phyloP scores from a whole-genome alignment of 2,888 invertebrate genomes.

The Callosobruchus maculatus region DNA sequence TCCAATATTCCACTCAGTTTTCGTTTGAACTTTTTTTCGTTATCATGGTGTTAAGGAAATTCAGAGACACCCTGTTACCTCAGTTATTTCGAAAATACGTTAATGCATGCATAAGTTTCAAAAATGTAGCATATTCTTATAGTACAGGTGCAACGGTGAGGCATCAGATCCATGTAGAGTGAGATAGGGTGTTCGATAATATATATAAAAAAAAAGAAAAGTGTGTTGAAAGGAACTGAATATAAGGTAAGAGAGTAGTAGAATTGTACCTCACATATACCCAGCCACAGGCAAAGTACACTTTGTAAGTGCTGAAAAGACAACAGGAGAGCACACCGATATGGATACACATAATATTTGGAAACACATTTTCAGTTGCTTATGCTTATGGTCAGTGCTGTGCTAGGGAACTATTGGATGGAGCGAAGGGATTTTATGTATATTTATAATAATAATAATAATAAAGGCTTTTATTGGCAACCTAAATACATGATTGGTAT shows the following conservation, averaged over 20 bases:
- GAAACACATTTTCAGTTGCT: slow-evolving; percentile 6
- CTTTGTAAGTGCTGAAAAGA: slow-evolving; percentile 73
- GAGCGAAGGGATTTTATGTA: too few species aligned
- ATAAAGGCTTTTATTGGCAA: too few species aligned
- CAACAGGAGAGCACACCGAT: slow-evolving; percentile 35
- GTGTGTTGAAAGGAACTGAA: neutral
- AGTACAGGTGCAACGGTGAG: neutral
- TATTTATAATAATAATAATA: too few species aligned
- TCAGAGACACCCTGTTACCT: too few species aligned
- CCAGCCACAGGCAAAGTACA: slow-evolving; percentile 84
- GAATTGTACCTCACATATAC: slow-evolving; percentile 75
- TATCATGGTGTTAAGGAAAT: too few species aligned
- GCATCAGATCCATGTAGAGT: neutral
- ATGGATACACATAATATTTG: slow-evolving; percentile 26
- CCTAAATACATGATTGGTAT: too few species aligned
- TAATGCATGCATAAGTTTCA: too few species aligned
- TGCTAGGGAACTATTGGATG: neutral
- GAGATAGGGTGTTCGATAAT: neutral
- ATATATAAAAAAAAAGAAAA: neutral
- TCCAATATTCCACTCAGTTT: too few species aligned
- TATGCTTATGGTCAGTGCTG: too few species aligned
- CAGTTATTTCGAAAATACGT: too few species aligned
- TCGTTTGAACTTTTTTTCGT: too few species aligned
- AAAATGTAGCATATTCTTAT: neutral
- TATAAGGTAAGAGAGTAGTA: neutral